Evolutionary conservation across 2,888 invertebrate genomes (phyloP).

Genomic region (Trypoxylon attenuatum): DNA sequence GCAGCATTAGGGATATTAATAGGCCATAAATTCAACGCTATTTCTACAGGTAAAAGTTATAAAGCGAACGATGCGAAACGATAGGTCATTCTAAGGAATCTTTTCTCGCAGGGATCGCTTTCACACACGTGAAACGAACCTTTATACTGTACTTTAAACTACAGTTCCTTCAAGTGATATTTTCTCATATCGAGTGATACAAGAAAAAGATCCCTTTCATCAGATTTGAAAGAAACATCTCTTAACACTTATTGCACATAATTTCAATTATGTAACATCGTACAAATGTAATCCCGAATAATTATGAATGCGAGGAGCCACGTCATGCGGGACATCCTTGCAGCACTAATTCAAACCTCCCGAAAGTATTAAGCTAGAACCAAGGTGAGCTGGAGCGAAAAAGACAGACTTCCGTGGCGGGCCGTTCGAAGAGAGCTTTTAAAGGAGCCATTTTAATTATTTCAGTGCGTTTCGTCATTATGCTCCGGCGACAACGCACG

Average conservation of each 20-base stretch:
- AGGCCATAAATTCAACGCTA: slow-evolving; percentile 42
- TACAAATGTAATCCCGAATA: no score
- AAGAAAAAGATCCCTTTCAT: no score
- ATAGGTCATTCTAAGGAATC: no score
- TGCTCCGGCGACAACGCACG: neutral
- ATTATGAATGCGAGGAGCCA: no score
- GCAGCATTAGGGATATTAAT: slow-evolving; percentile 43
- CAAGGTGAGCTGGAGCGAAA: neutral
- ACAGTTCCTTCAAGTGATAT: slow-evolving; percentile 3
- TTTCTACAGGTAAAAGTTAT: slow-evolving; percentile 41
- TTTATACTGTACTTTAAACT: no score
- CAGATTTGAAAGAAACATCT: no score
- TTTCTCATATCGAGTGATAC: slow-evolving; percentile 4
- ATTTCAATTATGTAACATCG: no score
- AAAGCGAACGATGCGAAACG: slow-evolving; percentile 19
- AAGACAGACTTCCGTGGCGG: neutral
- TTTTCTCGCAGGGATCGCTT: no score
- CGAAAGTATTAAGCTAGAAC: neutral
- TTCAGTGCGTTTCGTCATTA: slow-evolving; percentile 29
- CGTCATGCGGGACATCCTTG: no score
- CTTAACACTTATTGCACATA: no score
- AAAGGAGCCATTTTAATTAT: slow-evolving; percentile 36
- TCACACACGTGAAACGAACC: no score
- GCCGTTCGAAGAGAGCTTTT: neutral
- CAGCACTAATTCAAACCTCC: neutral